These are phyloP conservation scores for Parazoanthus atlanticus DNA, from an alignment of 92 coral and sea anemone species.

Conservation along the genomic window DNA sequence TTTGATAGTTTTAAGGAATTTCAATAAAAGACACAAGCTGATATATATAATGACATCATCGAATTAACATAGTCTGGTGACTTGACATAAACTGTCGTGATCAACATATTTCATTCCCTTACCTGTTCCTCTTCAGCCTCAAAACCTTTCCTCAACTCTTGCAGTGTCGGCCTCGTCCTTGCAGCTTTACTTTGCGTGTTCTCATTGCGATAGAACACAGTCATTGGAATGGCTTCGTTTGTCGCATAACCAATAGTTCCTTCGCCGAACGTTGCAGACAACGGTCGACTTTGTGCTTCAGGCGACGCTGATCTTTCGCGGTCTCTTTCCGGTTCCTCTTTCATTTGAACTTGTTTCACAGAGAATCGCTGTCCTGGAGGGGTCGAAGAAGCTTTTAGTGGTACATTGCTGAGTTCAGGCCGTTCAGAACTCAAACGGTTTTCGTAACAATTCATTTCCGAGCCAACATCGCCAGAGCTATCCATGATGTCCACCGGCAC, in stretches of 20 bases:
- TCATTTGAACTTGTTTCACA: slow-evolving; percentile 60
- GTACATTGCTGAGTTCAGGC: background rate
- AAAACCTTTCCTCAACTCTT: slow-evolving; percentile 95
- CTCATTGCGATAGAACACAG: slow-evolving; percentile 94
- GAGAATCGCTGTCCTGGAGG: slow-evolving; percentile 54
- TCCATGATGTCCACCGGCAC: slow-evolving; percentile 6
- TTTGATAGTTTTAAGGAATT: no score
- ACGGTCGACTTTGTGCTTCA: slow-evolving; percentile 52
- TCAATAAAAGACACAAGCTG: no score
- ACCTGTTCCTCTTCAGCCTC: slow-evolving; percentile 80
- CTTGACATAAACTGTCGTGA: no score
- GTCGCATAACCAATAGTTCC: slow-evolving; percentile 92
- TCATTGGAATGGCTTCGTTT: slow-evolving; percentile 97
- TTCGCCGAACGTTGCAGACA: slow-evolving; percentile 55
- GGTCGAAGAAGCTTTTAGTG: background rate
- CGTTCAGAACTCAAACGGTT: slow-evolving; percentile 28
- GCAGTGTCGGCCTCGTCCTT: slow-evolving; percentile 87
- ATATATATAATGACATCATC: no score
- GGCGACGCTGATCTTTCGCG: slow-evolving; percentile 36
- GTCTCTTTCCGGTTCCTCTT: slow-evolving; percentile 35
- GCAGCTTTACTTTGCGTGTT: slow-evolving; percentile 65
- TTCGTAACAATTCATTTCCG: slow-evolving; percentile 42
- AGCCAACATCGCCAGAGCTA: background rate
- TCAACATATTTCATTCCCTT: background rate
- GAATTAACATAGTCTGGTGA: no score